A percentile compares a stretch with the other conserved stretches of the same genome.
Evolutionary conservation across 1,140 invertebrate species (phyloP).

Genomic region (Eciton burchellii): DNA sequence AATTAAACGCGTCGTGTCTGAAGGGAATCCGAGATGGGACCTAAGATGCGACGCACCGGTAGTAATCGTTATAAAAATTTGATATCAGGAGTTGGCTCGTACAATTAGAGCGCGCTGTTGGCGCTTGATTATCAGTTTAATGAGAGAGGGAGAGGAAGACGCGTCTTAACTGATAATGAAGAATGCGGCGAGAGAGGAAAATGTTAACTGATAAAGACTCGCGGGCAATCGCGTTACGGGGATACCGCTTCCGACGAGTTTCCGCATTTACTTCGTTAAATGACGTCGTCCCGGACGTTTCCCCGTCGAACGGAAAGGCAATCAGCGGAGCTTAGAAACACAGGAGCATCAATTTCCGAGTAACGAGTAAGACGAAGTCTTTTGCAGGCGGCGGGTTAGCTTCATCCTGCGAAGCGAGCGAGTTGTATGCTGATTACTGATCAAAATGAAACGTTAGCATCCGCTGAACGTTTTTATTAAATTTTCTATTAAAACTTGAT

Average conservation of each 20-base stretch:
- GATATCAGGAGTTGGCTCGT: slow-evolving; percentile 28
- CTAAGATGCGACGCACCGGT: background rate
- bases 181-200: slow-evolving; percentile 12
- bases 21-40: background rate
- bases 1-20: slow-evolving; percentile 32
- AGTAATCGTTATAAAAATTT: slow-evolving; percentile 27
- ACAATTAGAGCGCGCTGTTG: background rate
- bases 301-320: slow-evolving; percentile 27
- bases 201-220: slow-evolving; percentile 44
- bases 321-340: slow-evolving; percentile 32
- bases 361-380: slow-evolving; percentile 24
- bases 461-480: background rate
- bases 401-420: background rate
- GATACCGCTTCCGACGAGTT: background rate
- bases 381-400: background rate
- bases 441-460: background rate
- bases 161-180: slow-evolving; percentile 18
- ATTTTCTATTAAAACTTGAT: background rate
- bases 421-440: background rate
- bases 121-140: background rate
- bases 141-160: slow-evolving; percentile 8
- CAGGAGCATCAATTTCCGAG: slow-evolving; percentile 4
- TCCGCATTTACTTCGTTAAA: slow-evolving; percentile 47
- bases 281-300: slow-evolving; percentile 37
- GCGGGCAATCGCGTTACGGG: slow-evolving; percentile 3